Evolutionary conservation across 2,888 invertebrate species (phyloP), one percentile per base, ranked within the genome.

Genomic region (Branchipolynoe longqiensis): DNA sequence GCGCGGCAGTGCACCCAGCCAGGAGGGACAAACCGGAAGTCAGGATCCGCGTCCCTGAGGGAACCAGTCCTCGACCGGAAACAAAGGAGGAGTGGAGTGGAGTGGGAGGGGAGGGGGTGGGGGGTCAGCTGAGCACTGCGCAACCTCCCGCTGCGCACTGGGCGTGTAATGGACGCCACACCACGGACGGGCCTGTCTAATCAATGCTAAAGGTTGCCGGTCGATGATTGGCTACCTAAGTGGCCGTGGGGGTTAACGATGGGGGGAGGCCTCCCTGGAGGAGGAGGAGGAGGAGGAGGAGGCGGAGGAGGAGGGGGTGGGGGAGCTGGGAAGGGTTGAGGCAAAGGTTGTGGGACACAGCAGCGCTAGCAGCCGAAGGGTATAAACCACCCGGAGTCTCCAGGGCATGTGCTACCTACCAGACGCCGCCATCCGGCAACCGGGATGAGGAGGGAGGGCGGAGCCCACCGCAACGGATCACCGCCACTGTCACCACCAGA

Each of bases 201-300:
- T 78, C 54, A 78, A 78, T 78, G 78, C 48, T 18, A n/a, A 4
- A 78, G 25, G 38, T n/a, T 25, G 78, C 48, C 18, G 78, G 8
- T 78, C 31, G 78, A 78, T 78, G 78, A 78, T 78, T 78, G 78
- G 78, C 78, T 48, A n/a, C n/a, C n/a, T 41, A 28, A 41, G 41
- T 78, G 54, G 78, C 78, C 4, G 41, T 6, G 6, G 12, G 69
- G 69, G 6, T 69, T n/a, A 38, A 12, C 69, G 48, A 62, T 62
- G 41, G 48, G 25, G 22, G 73, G 73, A 18, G 41, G 38, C 73
- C 36, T 22, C n/a, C 38, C n/a, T 33, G 41, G 25, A 38, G 14
- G 38, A 22, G 33, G 41, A 22, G 73, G 36, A 38, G 73, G 31
- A 62, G 28, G 18, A 62, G 3, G 28, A 62, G 62, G n/a, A n/a